These are phyloP conservation scores for Ochlodes sylvanus DNA, from an alignment of 2,888 invertebrate genomes.

Conservation along the genomic window DNA sequence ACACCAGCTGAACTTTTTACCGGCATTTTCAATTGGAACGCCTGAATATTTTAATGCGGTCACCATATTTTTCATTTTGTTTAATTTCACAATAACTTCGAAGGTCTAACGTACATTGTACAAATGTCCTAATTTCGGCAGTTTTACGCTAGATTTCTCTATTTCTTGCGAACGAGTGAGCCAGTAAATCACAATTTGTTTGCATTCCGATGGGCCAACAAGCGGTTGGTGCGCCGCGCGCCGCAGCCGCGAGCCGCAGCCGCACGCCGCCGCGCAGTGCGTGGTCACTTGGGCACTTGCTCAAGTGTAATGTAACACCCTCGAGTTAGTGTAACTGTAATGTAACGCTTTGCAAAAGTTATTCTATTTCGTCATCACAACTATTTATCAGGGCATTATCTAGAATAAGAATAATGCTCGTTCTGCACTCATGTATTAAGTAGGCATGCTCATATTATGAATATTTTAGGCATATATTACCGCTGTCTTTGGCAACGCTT, in stretches of 20 bases:
- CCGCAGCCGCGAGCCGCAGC: background rate
- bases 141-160: background rate
- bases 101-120: conserved; percentile 3
- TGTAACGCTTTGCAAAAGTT: conserved; percentile 5
- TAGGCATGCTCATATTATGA: too few species aligned
- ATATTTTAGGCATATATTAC: too few species aligned
- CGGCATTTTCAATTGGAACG: background rate
- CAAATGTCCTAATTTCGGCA: background rate
- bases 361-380: background rate
- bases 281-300: conserved; percentile 17
- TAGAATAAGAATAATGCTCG: too few species aligned
- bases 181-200: conserved; percentile 28
- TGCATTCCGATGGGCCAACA: conserved; percentile 27
- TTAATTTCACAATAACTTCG: conserved; percentile 4
- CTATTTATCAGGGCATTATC: background rate
- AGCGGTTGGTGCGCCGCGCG: background rate
- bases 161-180: background rate
- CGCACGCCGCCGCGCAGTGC: background rate
- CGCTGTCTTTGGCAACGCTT: too few species aligned
- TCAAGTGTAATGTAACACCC: conserved; percentile 26
- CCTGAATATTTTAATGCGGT: background rate
- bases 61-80: background rate
- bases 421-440: too few species aligned
- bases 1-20: background rate
- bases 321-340: conserved; percentile 18